phyloP scores from a whole-genome alignment of 2,888 invertebrate genomes.

The Nomada fucata region DNA sequence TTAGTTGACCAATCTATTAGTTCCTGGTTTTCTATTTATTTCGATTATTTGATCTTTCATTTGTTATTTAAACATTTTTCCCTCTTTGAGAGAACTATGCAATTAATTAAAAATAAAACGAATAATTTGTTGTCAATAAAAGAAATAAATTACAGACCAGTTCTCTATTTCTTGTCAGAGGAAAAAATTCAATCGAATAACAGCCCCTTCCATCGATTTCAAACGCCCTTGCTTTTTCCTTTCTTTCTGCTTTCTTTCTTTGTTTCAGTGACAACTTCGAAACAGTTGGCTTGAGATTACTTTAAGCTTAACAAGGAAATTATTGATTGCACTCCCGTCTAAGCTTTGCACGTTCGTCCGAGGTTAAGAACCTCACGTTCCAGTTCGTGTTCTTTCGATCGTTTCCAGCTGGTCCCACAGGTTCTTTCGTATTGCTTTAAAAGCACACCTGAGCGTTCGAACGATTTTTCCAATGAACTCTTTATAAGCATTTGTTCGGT shows the following conservation, averaged over 20 bases:
- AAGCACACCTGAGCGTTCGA: conserved; percentile 9
- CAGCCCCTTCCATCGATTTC: too few species aligned
- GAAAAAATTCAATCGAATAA: too few species aligned
- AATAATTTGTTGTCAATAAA: too few species aligned
- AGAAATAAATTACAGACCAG: too few species aligned
- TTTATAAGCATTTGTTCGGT: neutral
- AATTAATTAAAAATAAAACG: too few species aligned
- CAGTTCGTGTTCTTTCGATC: conserved; percentile 71
- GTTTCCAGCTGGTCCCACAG: conserved; percentile 37
- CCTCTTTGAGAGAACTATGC: too few species aligned
- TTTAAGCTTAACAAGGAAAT: conserved; percentile 69
- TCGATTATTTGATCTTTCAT: too few species aligned
- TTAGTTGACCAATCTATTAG: too few species aligned
- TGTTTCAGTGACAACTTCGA: neutral
- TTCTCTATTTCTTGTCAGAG: too few species aligned
- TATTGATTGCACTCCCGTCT: conserved; percentile 76
- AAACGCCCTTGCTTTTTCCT: too few species aligned
- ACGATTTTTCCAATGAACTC: neutral
- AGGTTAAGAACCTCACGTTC: conserved; percentile 82
- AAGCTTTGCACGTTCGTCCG: conserved; percentile 58
- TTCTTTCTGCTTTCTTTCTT: neutral
- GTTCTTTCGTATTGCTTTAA: conserved; percentile 36
- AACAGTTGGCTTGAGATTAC: conserved; percentile 17
- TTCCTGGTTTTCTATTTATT: too few species aligned
- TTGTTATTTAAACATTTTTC: too few species aligned